Percentiles rank a stretch among this genome's conserved stretches.
Conservation (phyloP, 2,888 invertebrate species). For the Scelioninae gen. 1 region DNA sequence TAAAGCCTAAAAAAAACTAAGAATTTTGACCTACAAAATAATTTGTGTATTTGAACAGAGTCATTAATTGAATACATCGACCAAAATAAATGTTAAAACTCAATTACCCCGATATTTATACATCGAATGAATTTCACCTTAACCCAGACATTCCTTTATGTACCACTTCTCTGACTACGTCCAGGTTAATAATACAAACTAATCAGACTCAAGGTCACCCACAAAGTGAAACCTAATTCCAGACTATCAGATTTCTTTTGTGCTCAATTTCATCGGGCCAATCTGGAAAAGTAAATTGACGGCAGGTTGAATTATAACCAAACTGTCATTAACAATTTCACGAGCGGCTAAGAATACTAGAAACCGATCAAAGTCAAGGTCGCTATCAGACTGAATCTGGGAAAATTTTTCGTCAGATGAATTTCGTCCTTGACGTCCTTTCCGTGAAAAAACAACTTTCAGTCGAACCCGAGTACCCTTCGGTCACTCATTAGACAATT, state of each 20-base stretch:
- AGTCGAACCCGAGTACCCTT: conserved; percentile 74
- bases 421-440: conserved; percentile 64
- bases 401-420: conserved; percentile 57
- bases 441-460: conserved; percentile 77
- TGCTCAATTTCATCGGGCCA: conserved; percentile 34
- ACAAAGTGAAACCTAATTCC: conserved; percentile 51
- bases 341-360: conserved; percentile 41
- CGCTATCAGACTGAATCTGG: conserved; percentile 41
- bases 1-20: no score
- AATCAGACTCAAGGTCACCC: conserved; percentile 62
- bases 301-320: conserved; percentile 35
- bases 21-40: no score
- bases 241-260: conserved; percentile 55
- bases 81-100: conserved; percentile 8
- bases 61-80: not conserved
- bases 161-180: not conserved
- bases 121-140: conserved; percentile 23
- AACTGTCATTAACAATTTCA: conserved; percentile 44
- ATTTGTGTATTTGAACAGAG: no score
- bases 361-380: conserved; percentile 66
- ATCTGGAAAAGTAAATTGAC: conserved; percentile 56
- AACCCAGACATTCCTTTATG: conserved; percentile 29
- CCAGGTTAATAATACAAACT: conserved; percentile 53
- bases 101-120: not conserved
- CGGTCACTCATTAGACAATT: conserved; percentile 83